Base-by-base conservation (phyloP, 2,888 invertebrate genomes). In the Nemotelus nigrinus region DNA sequence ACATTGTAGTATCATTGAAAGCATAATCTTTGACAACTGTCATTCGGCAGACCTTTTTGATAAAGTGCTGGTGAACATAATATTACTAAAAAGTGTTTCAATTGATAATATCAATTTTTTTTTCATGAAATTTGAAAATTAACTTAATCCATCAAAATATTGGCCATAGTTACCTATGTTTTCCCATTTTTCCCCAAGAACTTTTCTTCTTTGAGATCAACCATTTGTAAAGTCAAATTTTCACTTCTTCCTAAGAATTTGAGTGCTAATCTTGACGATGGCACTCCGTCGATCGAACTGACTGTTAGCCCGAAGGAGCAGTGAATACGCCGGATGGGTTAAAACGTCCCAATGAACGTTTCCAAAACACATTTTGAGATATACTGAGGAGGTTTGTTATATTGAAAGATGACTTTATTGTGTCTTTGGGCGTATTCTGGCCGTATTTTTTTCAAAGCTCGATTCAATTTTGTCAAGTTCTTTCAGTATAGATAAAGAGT, bases 181-280 rank as follows among this genome's bases (percentile, higher is more conserved):
- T 10, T 53, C 10, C 53, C 47, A 63, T 48, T 6, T n/a, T 75
- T 3, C 63, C 48, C 60, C 6, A 63, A 63, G 63, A 63, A 57
- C 74, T 50, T 43, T 45, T 74, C 10, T 25, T 74, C 7, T 47
- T 53, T 53, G 53, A 6, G 53, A 10, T 10, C 6, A 53, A 53
- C 53, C 53, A 53, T 53, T 53, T 10, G 53, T 50, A 44, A 55
- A 25, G 72, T 25, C 68, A 68, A 47, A 47, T 68, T 68, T 25
- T 39, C 5, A 68, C 47, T 68, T 45, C 68, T n/a, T 47, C 68
- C 1, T 47, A 68, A 68, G 44, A 10, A 4, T 39, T 68, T 2
- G 48, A 68, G 48, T 68, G 68, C 50, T 68, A 3, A 3, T 47
- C 6, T n/a, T 8, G n/a, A 10, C 44, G 45, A n/a, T 6, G 7